Percentiles rank a stretch among this genome's conserved stretches.
Conservation (phyloP, 2,888 invertebrate species). For the Noctua janthe region DNA sequence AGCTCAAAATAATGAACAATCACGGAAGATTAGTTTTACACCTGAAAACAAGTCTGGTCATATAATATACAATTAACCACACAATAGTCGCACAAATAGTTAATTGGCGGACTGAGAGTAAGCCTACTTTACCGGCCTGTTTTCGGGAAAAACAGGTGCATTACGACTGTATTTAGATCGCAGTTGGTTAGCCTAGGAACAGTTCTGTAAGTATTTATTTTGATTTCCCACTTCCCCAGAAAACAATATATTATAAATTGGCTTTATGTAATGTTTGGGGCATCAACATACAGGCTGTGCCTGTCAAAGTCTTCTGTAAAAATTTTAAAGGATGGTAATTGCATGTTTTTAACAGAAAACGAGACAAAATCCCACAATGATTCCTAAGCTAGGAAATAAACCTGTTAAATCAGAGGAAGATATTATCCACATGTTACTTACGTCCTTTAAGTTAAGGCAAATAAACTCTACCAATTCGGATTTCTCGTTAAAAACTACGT, state of each 20-base stretch:
- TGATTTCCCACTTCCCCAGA: not conserved
- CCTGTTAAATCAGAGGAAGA: not conserved
- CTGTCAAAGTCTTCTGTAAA: not conserved
- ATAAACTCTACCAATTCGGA: not conserved
- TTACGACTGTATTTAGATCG: not conserved
- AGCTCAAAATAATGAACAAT: too few species aligned
- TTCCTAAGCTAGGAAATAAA: not conserved
- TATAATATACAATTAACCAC: not conserved
- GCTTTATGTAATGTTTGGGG: not conserved
- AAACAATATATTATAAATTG: not conserved
- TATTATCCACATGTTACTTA: not conserved
- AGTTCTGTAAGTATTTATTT: not conserved
- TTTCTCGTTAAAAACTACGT: not conserved
- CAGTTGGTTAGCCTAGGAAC: not conserved
- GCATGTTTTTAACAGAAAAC: not conserved
- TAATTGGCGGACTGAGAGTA: not conserved
- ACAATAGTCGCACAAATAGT: not conserved
- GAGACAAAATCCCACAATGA: not conserved
- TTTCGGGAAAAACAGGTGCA: not conserved
- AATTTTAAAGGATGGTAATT: not conserved
- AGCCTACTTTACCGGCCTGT: not conserved
- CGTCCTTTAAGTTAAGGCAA: not conserved
- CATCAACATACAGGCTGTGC: not conserved
- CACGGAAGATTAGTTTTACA: not conserved
- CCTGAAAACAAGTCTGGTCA: not conserved